Evolutionary conservation across 2,113 vertebrate species (phyloP).

Genomic region (Plestiodon gilberti): DNA sequence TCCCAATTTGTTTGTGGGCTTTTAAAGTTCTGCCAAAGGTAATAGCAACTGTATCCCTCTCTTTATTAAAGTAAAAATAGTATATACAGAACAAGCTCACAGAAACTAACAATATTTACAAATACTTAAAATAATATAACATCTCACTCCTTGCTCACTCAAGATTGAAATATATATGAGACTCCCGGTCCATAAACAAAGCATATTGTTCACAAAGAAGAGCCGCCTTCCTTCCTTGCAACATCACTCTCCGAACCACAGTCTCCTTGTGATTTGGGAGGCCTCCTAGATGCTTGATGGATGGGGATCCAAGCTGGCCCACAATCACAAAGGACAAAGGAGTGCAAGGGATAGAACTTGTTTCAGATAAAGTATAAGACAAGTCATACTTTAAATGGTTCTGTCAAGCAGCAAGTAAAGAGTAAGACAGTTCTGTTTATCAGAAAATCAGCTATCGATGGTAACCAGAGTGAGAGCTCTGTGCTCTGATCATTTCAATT

Average conservation of each 20-base stretch:
- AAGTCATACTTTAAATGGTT: too few relatives aligned
- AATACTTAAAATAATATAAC: background rate
- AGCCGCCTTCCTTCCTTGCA: background rate
- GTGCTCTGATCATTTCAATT: background rate
- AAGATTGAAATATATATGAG: background rate
- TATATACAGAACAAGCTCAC: background rate
- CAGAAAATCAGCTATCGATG: too few relatives aligned
- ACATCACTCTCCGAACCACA: background rate
- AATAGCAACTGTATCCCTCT: background rate
- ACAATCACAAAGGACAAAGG: too few relatives aligned
- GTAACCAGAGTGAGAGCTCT: too few relatives aligned
- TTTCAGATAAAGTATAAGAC: too few relatives aligned
- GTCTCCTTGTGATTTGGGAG: too few relatives aligned
- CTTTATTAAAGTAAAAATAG: constrained; percentile 14
- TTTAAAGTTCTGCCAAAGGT: constrained; percentile 37
- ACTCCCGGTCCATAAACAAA: background rate
- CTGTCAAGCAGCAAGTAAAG: too few relatives aligned
- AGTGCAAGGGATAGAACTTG: too few relatives aligned
- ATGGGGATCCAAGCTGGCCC: too few relatives aligned
- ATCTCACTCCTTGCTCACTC: background rate
- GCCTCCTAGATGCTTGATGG: too few relatives aligned
- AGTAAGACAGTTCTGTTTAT: too few relatives aligned
- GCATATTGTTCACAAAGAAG: background rate
- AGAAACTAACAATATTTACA: background rate
- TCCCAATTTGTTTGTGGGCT: constrained; percentile 8